Conservation (phyloP, 2,113 vertebrate genomes). For the Rhea americana region DNA sequence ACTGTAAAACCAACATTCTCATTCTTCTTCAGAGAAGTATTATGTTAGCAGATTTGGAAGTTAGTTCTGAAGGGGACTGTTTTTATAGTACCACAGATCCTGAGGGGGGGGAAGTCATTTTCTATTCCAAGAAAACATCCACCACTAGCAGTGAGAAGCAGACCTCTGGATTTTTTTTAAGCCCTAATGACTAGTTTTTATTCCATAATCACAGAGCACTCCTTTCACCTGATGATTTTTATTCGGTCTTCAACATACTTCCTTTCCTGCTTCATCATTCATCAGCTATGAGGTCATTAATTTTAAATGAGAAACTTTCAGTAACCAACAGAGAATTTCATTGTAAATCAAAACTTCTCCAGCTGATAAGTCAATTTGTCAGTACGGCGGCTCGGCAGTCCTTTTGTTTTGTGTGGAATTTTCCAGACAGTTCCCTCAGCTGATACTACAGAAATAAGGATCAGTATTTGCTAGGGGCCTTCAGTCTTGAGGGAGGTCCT, state of each 20-base stretch:
- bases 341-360: constrained; percentile 47
- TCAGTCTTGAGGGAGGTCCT: background rate
- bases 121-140: constrained; percentile 69
- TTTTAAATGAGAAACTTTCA: constrained; percentile 42
- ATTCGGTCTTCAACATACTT: constrained; percentile 11
- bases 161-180: background rate
- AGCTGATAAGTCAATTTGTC: constrained; percentile 62
- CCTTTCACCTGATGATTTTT: constrained; percentile 51
- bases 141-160: constrained; percentile 26
- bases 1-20: constrained; percentile 54
- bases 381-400: background rate
- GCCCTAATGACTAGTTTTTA: constrained; percentile 38
- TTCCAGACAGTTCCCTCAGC: constrained; percentile 12
- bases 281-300: constrained; percentile 47
- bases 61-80: constrained; percentile 41
- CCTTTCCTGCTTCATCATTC: constrained; percentile 46
- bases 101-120: constrained; percentile 34
- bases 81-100: constrained; percentile 58
- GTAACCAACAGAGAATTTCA: constrained; percentile 24
- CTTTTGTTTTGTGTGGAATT: constrained; percentile 28
- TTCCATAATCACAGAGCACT: constrained; percentile 24
- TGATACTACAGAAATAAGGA: constrained; percentile 14
- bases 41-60: constrained; percentile 62
- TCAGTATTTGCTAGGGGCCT: background rate
- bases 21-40: constrained; percentile 64